phyloP scores from a whole-genome alignment of 2,113 vertebrate species.

The human region GRCh38 chrX:6662001-6662500 shows the following conservation, averaged over 20 bases:
- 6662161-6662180: neutral
- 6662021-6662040: neutral
- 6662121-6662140: accelerated
- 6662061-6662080: neutral
- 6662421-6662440: neutral
- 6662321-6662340: accelerated
- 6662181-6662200: neutral
- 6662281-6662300: accelerated
- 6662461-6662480: accelerated
- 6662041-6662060: neutral
- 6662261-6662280: accelerated
- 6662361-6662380: accelerated
- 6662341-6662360: too few species aligned
- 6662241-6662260: neutral
- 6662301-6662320: accelerated
- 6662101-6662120: neutral
- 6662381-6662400: accelerated
- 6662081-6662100: neutral
- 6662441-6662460: accelerated
- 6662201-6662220: neutral
- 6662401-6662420: accelerated
- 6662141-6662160: accelerated
- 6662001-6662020: neutral
- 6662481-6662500: neutral
- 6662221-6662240: too few species aligned